These are phyloP conservation scores for Bimastos eiseni DNA, from an alignment of 2,888 invertebrate genomes.

Conservation along the genomic window DNA sequence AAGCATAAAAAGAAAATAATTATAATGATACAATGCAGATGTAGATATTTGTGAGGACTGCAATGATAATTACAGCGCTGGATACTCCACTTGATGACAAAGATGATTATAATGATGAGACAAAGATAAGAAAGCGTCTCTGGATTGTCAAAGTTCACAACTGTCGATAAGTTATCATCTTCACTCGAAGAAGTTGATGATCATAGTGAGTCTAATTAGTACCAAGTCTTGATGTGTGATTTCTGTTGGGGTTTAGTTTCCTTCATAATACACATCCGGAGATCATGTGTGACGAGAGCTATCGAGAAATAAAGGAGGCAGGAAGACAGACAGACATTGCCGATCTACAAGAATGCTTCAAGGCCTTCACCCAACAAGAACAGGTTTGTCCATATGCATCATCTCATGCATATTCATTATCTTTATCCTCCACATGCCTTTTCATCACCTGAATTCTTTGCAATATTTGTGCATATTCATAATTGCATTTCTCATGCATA, in stretches of 20 bases:
- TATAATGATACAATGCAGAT: no score
- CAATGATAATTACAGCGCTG: not conserved
- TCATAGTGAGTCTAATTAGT: not conserved
- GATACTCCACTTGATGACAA: not conserved
- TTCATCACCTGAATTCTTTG: not conserved
- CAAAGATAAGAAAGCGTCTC: not conserved
- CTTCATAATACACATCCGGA: not conserved
- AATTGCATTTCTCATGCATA: not conserved
- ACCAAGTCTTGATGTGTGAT: not conserved
- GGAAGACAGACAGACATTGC: slow-evolving; percentile 70
- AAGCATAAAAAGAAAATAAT: no score
- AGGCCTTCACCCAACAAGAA: slow-evolving; percentile 65
- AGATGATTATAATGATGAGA: not conserved
- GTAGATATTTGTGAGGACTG: not conserved
- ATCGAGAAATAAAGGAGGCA: slow-evolving; percentile 57
- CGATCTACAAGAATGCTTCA: slow-evolving; percentile 86
- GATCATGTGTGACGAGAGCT: not conserved
- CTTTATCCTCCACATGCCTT: not conserved
- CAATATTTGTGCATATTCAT: not conserved
- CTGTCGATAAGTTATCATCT: not conserved
- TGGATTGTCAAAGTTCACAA: not conserved
- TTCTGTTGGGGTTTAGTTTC: not conserved
- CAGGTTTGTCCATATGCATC: slow-evolving; percentile 50
- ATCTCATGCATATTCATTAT: not conserved
- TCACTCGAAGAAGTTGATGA: not conserved